Evolutionary conservation across 1,140 invertebrate species (phyloP).

Genomic region (Bradysia coprophila): DNA sequence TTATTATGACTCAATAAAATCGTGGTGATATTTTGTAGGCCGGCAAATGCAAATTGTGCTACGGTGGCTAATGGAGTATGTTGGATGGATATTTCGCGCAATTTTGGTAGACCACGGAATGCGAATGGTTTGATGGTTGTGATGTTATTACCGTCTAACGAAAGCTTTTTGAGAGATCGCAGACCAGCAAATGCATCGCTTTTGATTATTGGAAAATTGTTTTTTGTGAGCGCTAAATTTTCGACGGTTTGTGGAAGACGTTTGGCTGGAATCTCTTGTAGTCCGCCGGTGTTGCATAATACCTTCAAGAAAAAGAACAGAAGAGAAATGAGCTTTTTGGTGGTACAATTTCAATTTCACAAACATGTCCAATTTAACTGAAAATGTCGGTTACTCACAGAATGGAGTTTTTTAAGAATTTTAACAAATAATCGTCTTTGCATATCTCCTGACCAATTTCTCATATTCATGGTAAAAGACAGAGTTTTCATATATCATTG

Average conservation of each 20-base stretch:
- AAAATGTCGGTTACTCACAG: constrained; percentile 21
- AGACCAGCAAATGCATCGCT: constrained; percentile 60
- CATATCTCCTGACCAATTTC: constrained; percentile 2
- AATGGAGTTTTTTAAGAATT: constrained; percentile 17
- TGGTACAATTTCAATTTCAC: constrained; percentile 1
- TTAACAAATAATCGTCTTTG: constrained; percentile 11
- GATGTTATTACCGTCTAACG: constrained; percentile 63
- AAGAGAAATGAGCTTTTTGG: not conserved
- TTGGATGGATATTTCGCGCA: constrained; percentile 61
- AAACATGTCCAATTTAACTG: not conserved
- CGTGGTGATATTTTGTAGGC: constrained; percentile 56
- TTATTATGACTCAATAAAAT: constrained; percentile 59
- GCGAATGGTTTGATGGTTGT: constrained; percentile 60
- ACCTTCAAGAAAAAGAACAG: constrained; percentile 32
- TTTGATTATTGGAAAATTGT: constrained; percentile 54
- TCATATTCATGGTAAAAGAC: constrained; percentile 1
- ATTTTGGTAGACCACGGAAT: constrained; percentile 52
- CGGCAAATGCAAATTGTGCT: constrained; percentile 60
- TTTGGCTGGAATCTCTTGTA: constrained; percentile 53
- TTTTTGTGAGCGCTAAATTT: constrained; percentile 61
- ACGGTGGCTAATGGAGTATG: constrained; percentile 56
- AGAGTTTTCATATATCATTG: no score
- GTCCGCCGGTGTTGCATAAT: constrained; percentile 63
- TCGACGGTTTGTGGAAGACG: constrained; percentile 52
- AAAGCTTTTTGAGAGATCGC: constrained; percentile 46